Evolutionary conservation across 2,888 invertebrate genomes (phyloP), one percentile per base, ranked within the genome.

Genomic region (Acanthosoma haemorrhoidale): DNA sequence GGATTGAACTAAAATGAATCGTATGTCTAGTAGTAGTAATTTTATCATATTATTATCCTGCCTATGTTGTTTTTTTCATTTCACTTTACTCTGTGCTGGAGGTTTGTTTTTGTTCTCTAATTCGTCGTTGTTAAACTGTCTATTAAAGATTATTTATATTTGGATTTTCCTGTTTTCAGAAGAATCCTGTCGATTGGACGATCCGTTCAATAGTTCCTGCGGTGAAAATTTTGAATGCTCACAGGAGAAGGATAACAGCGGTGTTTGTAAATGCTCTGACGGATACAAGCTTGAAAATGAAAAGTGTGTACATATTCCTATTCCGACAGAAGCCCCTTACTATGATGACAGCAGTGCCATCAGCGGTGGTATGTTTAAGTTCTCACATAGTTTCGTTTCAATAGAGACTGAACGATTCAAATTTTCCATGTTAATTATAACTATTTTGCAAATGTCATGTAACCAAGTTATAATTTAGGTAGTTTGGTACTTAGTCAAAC

Each of bases 1-100:
- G n/a, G n/a, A n/a, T 34, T 18, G 1, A 16, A 59, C 6, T 39
- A 64, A 64, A 64, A 64, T 64, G 64, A 64, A 29, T 41, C 9
- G 39, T 16, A 38, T n/a, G 9, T 41, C 16, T 41, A 64, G 29
- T 25, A 41, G 25, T 25, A 64, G 64, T 29, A 41, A 31, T 29
- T 64, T 64, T 31, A 38, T 64, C 25, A 41, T 64, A n/a, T 21
- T 64, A 13, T 41, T 64, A 18, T 64, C 64, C 21, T 64, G 64
- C 39, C 15, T 64, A 15, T 18, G 25, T 25, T 64, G 29, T 31
- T 34, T 59, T 16, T 59, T 34, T 5, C 8, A 18, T 59, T 32
- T 59, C 9, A 16, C 16, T 9, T 29, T 59, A 32, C 32, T 32
- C 9, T 32, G 31, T 59, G 29, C 15, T 11, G 59, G 32, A 32